These are phyloP conservation scores for Amphipoea lucens DNA, from an alignment of 2,888 invertebrate species.

Conservation along the genomic window DNA sequence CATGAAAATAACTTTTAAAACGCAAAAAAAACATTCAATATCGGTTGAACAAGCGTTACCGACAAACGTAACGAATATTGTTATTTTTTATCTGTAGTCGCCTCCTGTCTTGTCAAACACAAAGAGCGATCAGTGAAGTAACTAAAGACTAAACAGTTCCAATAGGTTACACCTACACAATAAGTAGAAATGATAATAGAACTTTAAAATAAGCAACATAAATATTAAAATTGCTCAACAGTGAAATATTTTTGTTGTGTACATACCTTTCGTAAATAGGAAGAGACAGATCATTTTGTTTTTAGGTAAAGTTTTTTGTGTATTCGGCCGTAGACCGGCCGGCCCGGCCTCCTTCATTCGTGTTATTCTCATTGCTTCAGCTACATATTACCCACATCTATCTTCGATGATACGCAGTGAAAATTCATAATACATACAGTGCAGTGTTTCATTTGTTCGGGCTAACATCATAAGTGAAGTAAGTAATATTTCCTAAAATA, in stretches of 20 bases:
- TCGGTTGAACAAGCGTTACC: neutral
- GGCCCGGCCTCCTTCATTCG: constrained; percentile 14
- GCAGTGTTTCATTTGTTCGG: neutral
- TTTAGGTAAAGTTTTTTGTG: neutral
- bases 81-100: constrained; percentile 27
- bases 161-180: too few relatives aligned
- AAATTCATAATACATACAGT: neutral
- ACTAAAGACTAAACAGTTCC: too few relatives aligned
- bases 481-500: neutral
- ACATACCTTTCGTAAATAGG: constrained; percentile 4
- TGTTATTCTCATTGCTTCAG: constrained; percentile 7
- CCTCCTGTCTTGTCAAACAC: too few relatives aligned
- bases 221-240: constrained; percentile 13
- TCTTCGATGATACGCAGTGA: neutral
- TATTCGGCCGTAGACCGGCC: constrained; percentile 16
- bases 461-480: constrained; percentile 4
- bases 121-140: too few relatives aligned
- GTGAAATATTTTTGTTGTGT: neutral
- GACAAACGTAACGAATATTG: neutral
- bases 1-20: constrained; percentile 1
- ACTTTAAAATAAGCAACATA: neutral
- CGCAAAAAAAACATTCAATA: neutral
- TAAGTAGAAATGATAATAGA: neutral
- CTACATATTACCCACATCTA: neutral
- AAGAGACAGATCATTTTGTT: neutral